These are phyloP conservation scores for Palythoa caribaeorum DNA, from an alignment of 92 coral and sea anemone genomes.

Conservation along the genomic window DNA sequence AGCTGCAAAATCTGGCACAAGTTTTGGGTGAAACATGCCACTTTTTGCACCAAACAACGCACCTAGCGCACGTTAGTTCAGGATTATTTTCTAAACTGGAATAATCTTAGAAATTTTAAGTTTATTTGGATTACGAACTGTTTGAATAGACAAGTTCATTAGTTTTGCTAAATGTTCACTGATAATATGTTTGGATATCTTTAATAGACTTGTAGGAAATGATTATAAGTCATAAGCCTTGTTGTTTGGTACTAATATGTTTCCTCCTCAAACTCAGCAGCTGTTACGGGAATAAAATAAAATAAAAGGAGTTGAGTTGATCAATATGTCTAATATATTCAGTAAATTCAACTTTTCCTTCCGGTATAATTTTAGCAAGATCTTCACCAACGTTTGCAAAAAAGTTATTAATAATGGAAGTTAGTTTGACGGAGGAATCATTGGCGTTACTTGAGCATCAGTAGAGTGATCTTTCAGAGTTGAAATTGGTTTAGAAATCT, in stretches of 20 bases:
- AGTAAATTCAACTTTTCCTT: background rate
- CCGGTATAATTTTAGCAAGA: constrained; percentile 4
- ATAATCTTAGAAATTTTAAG: constrained; percentile 3
- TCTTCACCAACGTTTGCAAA: constrained; percentile 4
- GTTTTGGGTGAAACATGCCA: no score
- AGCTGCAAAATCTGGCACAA: no score
- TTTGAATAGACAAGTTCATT: constrained; percentile 22
- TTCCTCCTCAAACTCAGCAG: constrained; percentile 18
- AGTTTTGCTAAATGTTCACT: background rate
- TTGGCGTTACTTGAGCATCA: background rate
- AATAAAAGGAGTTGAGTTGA: constrained; percentile 8
- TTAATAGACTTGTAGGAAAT: background rate
- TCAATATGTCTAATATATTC: background rate
- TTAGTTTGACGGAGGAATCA: background rate
- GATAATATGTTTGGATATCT: background rate
- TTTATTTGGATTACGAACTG: background rate
- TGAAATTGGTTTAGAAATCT: background rate
- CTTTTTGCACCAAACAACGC: no score
- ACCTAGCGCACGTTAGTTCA: no score
- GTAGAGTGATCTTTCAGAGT: background rate
- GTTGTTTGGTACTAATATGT: background rate
- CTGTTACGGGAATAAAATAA: constrained; percentile 2
- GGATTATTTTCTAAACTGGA: no score
- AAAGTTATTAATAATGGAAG: background rate
- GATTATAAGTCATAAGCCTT: constrained; percentile 34